A percentile compares a stretch with the other conserved stretches of the same genome.
Evolutionary conservation across 2,888 invertebrate genomes (phyloP).

Genomic region (Spilosoma lubricipeda): DNA sequence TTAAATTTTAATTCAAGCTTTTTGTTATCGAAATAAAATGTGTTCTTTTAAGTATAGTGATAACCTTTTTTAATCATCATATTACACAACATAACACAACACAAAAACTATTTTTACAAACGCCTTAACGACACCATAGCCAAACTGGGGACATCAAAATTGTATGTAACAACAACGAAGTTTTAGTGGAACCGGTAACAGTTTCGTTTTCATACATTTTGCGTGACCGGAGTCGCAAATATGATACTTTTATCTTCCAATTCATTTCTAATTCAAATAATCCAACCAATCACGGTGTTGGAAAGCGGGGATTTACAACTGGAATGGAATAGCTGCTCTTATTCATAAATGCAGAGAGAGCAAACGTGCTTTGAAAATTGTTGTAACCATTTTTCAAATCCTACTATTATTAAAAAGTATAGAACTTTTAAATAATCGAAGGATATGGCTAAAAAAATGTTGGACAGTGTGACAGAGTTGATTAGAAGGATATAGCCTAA

Average conservation of each 20-base stretch:
- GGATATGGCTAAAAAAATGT: no score
- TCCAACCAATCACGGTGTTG: constrained; percentile 42
- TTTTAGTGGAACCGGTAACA: constrained; percentile 38
- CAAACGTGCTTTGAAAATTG: neutral
- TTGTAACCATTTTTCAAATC: neutral
- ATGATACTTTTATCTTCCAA: constrained; percentile 38
- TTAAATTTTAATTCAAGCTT: no score
- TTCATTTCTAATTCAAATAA: constrained; percentile 50
- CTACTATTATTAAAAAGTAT: no score
- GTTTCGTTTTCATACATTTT: constrained; percentile 43
- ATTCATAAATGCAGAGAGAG: neutral
- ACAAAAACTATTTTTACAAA: constrained; percentile 21
- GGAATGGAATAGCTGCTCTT: constrained; percentile 32
- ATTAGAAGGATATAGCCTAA: no score
- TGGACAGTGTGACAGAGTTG: no score
- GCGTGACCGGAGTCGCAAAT: constrained; percentile 45
- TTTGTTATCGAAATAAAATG: no score
- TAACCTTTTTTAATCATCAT: no score
- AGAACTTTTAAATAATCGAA: neutral
- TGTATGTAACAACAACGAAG: constrained; percentile 38
- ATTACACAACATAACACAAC: no score
- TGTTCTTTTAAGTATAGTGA: no score
- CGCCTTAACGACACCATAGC: constrained; percentile 27
- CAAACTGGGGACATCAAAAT: constrained; percentile 41
- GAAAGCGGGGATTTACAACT: constrained; percentile 42